Evolutionary conservation across 2,888 invertebrate genomes (phyloP), one percentile per base, ranked within the genome.

Genomic region (Ichneumon xanthorius): DNA sequence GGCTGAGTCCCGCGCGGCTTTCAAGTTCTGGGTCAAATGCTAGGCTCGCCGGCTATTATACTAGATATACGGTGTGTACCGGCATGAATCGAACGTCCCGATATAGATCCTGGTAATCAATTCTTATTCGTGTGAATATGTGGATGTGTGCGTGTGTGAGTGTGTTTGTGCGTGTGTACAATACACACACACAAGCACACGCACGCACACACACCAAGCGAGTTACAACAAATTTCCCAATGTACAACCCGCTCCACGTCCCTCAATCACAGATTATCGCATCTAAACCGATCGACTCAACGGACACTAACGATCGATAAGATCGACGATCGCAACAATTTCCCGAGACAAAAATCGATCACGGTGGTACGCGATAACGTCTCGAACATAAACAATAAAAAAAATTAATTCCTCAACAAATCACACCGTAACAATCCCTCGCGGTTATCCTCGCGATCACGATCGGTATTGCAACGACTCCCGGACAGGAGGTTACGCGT

Each of bases 11-110:
- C 26, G 48, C 55, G 65, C 58, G 78, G 53, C 65, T 53, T 73
- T 58, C 72, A 45, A 76, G 50, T 82, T 85, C 80, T 82, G 80
- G 85, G 82, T 85, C 80, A 85, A 72, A 77, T 75, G 72, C 67
- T 67, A 19, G 55, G 16, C 26, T 58, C 45, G 63, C 11, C 79
- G 63, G 50, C 79, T 50, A 71, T 81, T 71, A 76, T 75, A 75
- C 48, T 11, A 48, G 68, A 19, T 80, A 63, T 45, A 70, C 5
- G 33, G 53, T 73, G 70, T 68, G 40, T 77, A 70, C 45, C 26
- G 63, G 71, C 65, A 68, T 53, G 63, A 78, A 78, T 75, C 79
- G 19, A 80, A 82, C 22, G 58, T 33, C 26, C 65, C 50, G 65
- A 53, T 65, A 65, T 19, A 33, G 33, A 30, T 30, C 11, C 63